Base-by-base conservation (phyloP, 2,113 vertebrate genomes). In the Antechinus flavipes region DNA sequence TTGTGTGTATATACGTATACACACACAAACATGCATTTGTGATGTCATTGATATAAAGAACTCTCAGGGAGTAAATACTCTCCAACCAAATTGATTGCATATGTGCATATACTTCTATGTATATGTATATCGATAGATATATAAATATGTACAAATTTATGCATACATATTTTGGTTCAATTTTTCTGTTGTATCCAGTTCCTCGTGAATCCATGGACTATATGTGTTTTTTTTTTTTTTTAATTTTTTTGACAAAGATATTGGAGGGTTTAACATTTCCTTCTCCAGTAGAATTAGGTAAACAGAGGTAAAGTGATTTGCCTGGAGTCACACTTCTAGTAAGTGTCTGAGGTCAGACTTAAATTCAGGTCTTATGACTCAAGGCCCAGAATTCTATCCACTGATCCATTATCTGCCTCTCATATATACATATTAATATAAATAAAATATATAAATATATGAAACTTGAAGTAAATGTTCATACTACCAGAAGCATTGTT, bases 401-500 rank as follows among this genome's bases (percentile, higher is more conserved):
- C 16, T 42, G n/a, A 84, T 4, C 7, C 68, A 84, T 8, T n/a
- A n/a, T 7, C 16, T 84, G 19, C 19, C n/a, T 84, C 19, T 84
- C 1, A 84, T 84, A 42, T 42, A 42, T 42, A 5, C n/a, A 22
- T 84, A 16, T 68, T 68, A 68, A 68, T 68, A 68, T 84, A 22
- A 42, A 8, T 42, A 23, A 8, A 42, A 84, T 8, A 84, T 42
- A 19, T 42, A 8, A 19, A 42, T 23, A 84, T 42, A 42, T 84
- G 42, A 22, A 84, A 84, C 68, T 16, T 35, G 7, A 22, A 42
- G 35, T 8, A 12, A 49, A 46, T 0, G 2, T 46, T 49, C 91
- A 93, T 84, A 92, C 27, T 94, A 68, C 56, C 90, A 89, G 95
- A 97, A 93, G 91, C 94, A 94, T 92, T 92, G 27, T 94, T 95